Evolutionary conservation across 2,888 invertebrate genomes (phyloP).

Genomic region (Volucella inanis): DNA sequence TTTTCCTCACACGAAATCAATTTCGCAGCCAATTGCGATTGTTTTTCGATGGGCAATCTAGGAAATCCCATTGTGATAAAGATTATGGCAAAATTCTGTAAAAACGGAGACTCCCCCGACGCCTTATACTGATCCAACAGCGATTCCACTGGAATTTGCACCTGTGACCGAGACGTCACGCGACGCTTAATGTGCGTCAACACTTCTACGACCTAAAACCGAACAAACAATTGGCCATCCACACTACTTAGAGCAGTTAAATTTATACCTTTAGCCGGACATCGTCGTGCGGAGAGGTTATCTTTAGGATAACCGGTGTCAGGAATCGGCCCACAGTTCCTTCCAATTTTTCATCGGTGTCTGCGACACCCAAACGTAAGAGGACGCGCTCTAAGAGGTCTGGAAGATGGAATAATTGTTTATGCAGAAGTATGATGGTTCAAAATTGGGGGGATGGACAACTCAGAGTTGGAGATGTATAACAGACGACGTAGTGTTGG

Average conservation of each 20-base stretch:
- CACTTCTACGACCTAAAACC: conserved; percentile 92
- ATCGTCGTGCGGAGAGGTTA: conserved; percentile 93
- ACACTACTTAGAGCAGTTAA: background rate
- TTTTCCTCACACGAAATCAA: conserved; percentile 91
- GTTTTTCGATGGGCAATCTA: conserved; percentile 89
- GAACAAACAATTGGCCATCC: background rate
- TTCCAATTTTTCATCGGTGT: conserved; percentile 94
- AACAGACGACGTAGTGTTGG: conserved; percentile 4
- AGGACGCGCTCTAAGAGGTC: conserved; percentile 95
- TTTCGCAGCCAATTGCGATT: conserved; percentile 89
- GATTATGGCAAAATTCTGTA: conserved; percentile 95
- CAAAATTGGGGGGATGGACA: background rate
- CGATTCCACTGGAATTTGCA: conserved; percentile 93
- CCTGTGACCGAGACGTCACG: conserved; percentile 91
- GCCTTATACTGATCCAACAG: conserved; percentile 91
- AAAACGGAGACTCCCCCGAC: conserved; percentile 86
- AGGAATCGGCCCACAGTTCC: conserved; percentile 90
- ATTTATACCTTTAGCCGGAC: conserved; percentile 86
- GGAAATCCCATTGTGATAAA: conserved; percentile 97
- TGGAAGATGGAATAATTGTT: conserved; percentile 80
- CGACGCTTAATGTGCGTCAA: conserved; percentile 95
- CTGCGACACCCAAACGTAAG: conserved; percentile 93
- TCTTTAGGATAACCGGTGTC: conserved; percentile 94
- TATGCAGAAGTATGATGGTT: background rate
- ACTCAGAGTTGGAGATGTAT: no score